Evolutionary conservation across 2,888 invertebrate genomes (phyloP), one percentile per base, ranked within the genome.

Genomic region (Epirrhoe alternata): DNA sequence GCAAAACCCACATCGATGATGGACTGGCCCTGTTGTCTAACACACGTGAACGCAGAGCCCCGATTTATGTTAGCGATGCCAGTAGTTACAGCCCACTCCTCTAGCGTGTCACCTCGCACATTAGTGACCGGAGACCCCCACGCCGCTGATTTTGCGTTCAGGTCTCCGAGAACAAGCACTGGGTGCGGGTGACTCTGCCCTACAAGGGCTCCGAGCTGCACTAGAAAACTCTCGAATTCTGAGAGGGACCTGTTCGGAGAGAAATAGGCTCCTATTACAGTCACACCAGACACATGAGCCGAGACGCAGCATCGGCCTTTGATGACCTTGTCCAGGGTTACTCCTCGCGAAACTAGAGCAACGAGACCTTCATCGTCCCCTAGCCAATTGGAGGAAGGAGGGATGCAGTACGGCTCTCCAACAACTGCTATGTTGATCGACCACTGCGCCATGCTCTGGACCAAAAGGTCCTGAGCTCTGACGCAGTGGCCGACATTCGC

Each of bases 191-290:
- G 38, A 12, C 7, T 33, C 17, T 45, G 59, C 17, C 35, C 33
- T 12, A 68, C 42, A 4, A 68, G 50, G 10, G 53, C 57, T 5
- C 57, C 55, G 17, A 71, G 6, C 31, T 16, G n/a, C 0, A 14
- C 42, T 0, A 69, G 35, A 12, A 66, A 66, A 1, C 14, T 5
- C 49, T 65, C 64, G 35, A 69, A 67, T 1, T 71, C 68, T 0
- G 58, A n/a, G 6, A 62, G 50, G n/a, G 12, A 12, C n/a, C 17
- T 24, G n/a, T 52, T 52, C 3, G 51, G 53, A 1, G 53, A 53
- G 16, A 53, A 53, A 4, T 53, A 53, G 0, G 16, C 35, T 6
- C n/a, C 45, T 5, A 35, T 10, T 8, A 35, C 35, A 1, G 10
- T 35, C 3, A 7, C 3, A 1, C 35, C 35, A 8, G 7, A 7